Base-by-base conservation (phyloP, 2,797 vertebrate genomes). In the Dipus sagitta region DNA sequence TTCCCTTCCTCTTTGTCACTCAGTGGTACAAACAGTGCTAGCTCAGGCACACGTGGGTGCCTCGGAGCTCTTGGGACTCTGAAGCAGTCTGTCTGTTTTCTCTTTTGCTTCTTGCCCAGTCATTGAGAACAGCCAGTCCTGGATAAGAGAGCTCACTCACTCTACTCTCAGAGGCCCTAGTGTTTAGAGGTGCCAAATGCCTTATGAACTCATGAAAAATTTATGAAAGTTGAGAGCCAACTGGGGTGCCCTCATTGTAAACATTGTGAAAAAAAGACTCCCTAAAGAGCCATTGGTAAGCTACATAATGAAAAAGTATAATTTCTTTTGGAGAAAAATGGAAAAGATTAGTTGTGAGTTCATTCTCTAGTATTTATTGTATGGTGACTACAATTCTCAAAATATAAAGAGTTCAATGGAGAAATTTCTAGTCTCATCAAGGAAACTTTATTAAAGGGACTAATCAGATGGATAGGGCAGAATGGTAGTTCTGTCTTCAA, bases 191-290 rank as follows among this genome's bases (percentile, higher is more conserved):
- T 77, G 7, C 47, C 89, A 72, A 58, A 17, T 20, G 80, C n/a
- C 67, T 90, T 93, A 76, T 28, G 67, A 90, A 58, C 58, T 93
- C 72, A 80, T 91, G 86, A 92, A 91, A 96, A 52, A 72, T 83
- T 14, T 82, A 83, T 72, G 58, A 28, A 7, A 23, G 23, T 42
- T 38, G 47, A 79, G n/a, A 47, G 68, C 70, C 81, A 34, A 0
- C 89, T 12, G 4, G 26, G 32, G 72, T 54, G 20, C 30, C 21
- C 79, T 93, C 80, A 60, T 28, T 75, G 74, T 72, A 38, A 86
- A 26, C 7, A 2, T 14, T 24, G 74, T 78, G 38, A 34, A 64
- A 62, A 65, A 86, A 91, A 52, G 4, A 5, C 30, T 90, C 47
- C 17, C 83, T 30, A n/a, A 68, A 89, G 88, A 32, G 38, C 26